Evolutionary conservation across 2,113 vertebrate species (phyloP).

Genomic region (Prochilodus magdalenae): DNA sequence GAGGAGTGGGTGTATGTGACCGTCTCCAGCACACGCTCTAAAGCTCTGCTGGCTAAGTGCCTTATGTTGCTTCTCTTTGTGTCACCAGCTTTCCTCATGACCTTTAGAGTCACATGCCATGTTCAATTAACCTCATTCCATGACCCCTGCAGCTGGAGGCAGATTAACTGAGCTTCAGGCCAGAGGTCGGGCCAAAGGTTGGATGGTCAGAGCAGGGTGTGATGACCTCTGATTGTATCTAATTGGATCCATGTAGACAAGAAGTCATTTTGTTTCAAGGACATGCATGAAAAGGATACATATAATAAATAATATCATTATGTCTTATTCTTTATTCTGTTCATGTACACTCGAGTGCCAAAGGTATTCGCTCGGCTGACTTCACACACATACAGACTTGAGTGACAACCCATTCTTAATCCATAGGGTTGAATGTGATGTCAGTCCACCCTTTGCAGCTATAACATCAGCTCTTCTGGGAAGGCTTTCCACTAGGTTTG

Average conservation of each 20-base stretch:
- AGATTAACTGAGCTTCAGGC: slow-evolving; percentile 12
- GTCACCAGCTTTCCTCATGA: not conserved
- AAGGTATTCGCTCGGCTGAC: no score
- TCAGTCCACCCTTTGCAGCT: no score
- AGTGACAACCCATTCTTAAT: no score
- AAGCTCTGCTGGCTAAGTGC: not conserved
- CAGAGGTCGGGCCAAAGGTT: slow-evolving; percentile 11
- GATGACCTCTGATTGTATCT: not conserved
- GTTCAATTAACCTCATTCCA: not conserved
- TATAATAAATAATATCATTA: no score
- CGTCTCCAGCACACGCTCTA: not conserved
- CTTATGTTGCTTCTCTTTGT: slow-evolving; percentile 18
- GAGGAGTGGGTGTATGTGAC: not conserved
- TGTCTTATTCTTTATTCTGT: no score
- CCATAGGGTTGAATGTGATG: no score
- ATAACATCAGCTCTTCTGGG: no score
- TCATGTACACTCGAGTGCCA: no score
- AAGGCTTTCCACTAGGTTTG: no score
- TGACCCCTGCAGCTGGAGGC: not conserved
- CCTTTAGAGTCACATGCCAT: not conserved
- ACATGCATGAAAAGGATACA: no score
- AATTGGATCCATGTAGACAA: not conserved
- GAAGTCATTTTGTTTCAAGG: no score
- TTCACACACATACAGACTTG: no score
- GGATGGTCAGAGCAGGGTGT: not conserved